These are phyloP conservation scores for Globodera rostochiensis DNA, from an alignment of 1,140 invertebrate genomes.

Conservation along the genomic window DNA sequence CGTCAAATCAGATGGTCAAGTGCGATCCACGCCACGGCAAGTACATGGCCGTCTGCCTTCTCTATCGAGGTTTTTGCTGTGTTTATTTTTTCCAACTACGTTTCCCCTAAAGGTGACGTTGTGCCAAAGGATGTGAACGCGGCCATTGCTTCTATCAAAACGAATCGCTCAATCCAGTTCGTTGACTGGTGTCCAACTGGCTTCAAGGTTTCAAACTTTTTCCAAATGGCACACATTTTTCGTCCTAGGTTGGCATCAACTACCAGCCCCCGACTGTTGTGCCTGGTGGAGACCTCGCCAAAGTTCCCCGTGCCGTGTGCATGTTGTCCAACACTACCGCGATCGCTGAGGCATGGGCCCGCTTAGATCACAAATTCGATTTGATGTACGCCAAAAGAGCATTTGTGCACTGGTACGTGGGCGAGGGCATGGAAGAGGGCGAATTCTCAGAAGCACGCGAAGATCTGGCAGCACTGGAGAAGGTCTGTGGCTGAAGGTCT, in stretches of 20 bases:
- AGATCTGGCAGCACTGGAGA: slow-evolving; percentile 72
- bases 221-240: background rate
- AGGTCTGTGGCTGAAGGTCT: slow-evolving; percentile 34
- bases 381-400: slow-evolving; percentile 74
- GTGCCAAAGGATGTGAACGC: slow-evolving; percentile 60
- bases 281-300: slow-evolving; percentile 64
- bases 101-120: slow-evolving; percentile 61
- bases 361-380: slow-evolving; percentile 73
- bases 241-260: slow-evolving; percentile 58
- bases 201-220: slow-evolving; percentile 10
- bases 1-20: slow-evolving; percentile 63
- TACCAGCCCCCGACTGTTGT: slow-evolving; percentile 63
- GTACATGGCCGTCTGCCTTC: slow-evolving; percentile 63
- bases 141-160: slow-evolving; percentile 72
- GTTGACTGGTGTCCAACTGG: slow-evolving; percentile 69
- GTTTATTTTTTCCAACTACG: slow-evolving; percentile 59
- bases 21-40: slow-evolving; percentile 61
- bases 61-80: slow-evolving; percentile 44
- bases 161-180: slow-evolving; percentile 67
- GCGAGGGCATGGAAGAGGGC: slow-evolving; percentile 82
- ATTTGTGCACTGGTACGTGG: slow-evolving; percentile 76
- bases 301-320: slow-evolving; percentile 67
- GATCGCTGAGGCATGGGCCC: slow-evolving; percentile 76
- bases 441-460: slow-evolving; percentile 83
- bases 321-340: slow-evolving; percentile 59